Percentiles rank a stretch among this genome's conserved stretches.
These are phyloP conservation scores for Hirtodrosophila alboralis DNA, from an alignment of 2,888 invertebrate species.

Conservation along the genomic window DNA sequence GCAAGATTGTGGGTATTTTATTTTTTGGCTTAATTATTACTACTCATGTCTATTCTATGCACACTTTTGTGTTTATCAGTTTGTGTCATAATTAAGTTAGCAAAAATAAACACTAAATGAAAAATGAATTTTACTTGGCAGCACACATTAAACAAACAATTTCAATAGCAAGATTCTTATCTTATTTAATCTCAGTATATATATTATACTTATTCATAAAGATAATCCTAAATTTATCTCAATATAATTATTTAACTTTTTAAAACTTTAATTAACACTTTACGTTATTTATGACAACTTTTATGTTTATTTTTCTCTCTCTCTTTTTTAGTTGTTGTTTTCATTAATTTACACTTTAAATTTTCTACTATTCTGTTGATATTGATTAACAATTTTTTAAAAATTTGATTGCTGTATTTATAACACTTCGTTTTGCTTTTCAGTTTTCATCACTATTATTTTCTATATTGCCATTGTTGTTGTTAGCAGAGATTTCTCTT, in stretches of 20 bases:
- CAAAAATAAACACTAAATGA: background rate
- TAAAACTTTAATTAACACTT: constrained; percentile 47
- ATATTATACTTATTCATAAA: background rate
- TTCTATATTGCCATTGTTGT: constrained; percentile 34
- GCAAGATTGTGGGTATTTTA: constrained; percentile 4
- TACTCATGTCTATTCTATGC: background rate
- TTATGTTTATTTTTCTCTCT: constrained; percentile 6
- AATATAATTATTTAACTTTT: constrained; percentile 3
- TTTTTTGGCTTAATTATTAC: constrained; percentile 16
- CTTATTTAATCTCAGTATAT: too few relatives aligned
- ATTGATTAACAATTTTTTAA: constrained; percentile 45
- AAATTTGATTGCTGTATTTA: constrained; percentile 10
- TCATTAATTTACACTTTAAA: constrained; percentile 42
- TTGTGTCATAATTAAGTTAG: background rate
- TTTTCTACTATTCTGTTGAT: constrained; percentile 40
- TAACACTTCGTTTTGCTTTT: constrained; percentile 19
- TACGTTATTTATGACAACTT: constrained; percentile 26
- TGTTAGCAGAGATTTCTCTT: constrained; percentile 14
- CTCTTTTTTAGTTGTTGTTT: constrained; percentile 15
- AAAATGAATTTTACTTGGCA: background rate
- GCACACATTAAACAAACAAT: too few relatives aligned
- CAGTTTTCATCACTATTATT: constrained; percentile 18
- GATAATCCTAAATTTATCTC: constrained; percentile 6
- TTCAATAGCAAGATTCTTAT: too few relatives aligned
- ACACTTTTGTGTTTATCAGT: constrained; percentile 4